Base-by-base conservation (phyloP, 2,888 invertebrate species). In the Euphydryas editha region DNA sequence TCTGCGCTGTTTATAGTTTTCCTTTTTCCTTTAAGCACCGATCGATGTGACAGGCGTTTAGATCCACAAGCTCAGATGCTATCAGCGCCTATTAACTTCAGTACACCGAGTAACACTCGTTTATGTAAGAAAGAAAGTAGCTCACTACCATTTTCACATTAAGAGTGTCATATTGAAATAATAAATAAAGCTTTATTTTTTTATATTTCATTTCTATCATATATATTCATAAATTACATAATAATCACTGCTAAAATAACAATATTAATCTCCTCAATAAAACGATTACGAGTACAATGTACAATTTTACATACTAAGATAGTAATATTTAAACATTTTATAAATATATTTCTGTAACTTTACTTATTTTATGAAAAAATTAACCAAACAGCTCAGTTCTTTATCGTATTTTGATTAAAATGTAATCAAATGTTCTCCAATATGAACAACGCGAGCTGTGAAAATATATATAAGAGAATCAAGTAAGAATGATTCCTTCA, bases 21-120 rank as follows among this genome's bases (percentile, higher is more conserved):
- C 8, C 30, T 30, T 21, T 49, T 49, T 21, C 49, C 21, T 49
- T 49, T 21, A n/a, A 46, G 42, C 24, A 24, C 7, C 21, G 30
- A 8, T n/a, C 30, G 51, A 51, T 51, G 7, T 51, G 15, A 51
- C 15, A 24, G 7, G 24, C 24, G 15, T 51, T 51, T 24, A 51
- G 24, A 51, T 51, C 24, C 24, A 51, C 21, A 13, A 21, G 18
- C 24, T 30, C 51, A n/a, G 24, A 30, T 51, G 24, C 21, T 51
- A 47, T 47, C 47, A 21, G 20, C 20, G 47, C 20, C 51, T 24
- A 51, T 51, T 51, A 51, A 51, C 24, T 51, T 51, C 51, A 51
- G 51, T 21, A n/a, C 7, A 24, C 51, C 15, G 24, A 51, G 24
- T n/a, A 24, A 24, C 24, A 15, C 51, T 51, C 51, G 24, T 51